Conservation (phyloP, 1,140 invertebrate species). For the Drusus annulatus region DNA sequence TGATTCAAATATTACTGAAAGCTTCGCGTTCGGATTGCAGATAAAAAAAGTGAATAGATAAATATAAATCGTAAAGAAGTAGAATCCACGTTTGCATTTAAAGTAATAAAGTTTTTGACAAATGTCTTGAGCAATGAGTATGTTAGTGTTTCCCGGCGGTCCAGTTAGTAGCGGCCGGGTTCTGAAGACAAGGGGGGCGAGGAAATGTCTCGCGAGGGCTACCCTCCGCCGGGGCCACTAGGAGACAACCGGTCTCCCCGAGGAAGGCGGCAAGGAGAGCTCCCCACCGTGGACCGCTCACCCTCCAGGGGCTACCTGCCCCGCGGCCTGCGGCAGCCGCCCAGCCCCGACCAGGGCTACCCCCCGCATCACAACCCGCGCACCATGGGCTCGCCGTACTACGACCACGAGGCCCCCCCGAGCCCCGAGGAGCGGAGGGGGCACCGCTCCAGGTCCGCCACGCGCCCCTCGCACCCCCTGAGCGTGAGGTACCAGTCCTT, state of each 20-base stretch:
- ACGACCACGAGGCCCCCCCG: constrained; percentile 81
- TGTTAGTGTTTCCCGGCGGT: neutral
- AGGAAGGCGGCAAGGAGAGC: constrained; percentile 76
- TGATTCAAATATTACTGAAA: no score
- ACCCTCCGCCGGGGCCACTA: constrained; percentile 71
- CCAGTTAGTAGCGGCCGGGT: neutral
- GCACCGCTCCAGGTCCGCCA: constrained; percentile 76
- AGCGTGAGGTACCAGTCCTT: constrained; percentile 82
- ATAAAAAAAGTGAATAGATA: no score
- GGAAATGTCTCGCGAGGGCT: constrained; percentile 71
- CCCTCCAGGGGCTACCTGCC: constrained; percentile 81
- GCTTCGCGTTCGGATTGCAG: no score
- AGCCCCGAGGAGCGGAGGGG: constrained; percentile 81
- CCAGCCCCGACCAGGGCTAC: constrained; percentile 50
- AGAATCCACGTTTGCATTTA: no score
- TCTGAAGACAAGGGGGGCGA: neutral
- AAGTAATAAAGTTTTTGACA: neutral
- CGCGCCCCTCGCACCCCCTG: constrained; percentile 71
- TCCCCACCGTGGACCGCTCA: constrained; percentile 89
- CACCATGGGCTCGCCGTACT: constrained; percentile 77
- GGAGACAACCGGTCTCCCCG: constrained; percentile 76
- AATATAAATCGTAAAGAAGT: no score
- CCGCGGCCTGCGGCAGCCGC: constrained; percentile 69
- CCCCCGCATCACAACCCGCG: constrained; percentile 52
- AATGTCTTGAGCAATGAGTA: constrained; percentile 34